Evolutionary conservation across 2,797 vertebrate genomes (phyloP).

Genomic region (Melanotaenia nigrans): DNA sequence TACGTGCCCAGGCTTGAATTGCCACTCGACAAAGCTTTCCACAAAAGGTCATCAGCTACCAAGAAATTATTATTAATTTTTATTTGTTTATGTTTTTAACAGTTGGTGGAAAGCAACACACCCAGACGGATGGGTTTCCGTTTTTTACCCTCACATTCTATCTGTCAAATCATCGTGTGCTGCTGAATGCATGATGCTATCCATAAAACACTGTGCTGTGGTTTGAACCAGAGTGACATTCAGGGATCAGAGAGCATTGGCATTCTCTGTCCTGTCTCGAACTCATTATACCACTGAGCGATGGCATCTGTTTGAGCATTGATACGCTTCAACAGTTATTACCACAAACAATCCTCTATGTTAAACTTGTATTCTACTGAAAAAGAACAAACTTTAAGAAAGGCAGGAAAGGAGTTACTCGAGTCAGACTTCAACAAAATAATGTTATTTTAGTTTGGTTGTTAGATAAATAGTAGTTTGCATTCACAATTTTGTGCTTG

Average conservation of each 20-base stretch:
- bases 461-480: constrained; percentile 36
- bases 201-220: constrained; percentile 73
- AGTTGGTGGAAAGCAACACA: constrained; percentile 78
- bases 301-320: constrained; percentile 71
- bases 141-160: constrained; percentile 39
- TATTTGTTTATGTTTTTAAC: constrained; percentile 60
- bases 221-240: constrained; percentile 78
- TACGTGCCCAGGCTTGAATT: constrained; percentile 80
- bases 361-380: constrained; percentile 51
- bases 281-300: constrained; percentile 73
- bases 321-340: constrained; percentile 68
- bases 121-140: constrained; percentile 63
- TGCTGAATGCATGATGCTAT: constrained; percentile 74
- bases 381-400: constrained; percentile 31
- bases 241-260: constrained; percentile 82
- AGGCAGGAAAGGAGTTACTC: constrained; percentile 1
- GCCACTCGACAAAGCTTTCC: constrained; percentile 81
- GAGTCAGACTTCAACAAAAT: constrained; percentile 12
- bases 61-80: constrained; percentile 74
- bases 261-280: constrained; percentile 71
- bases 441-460: constrained; percentile 15
- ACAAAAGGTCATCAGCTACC: constrained; percentile 84
- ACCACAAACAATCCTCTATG: constrained; percentile 59
- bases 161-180: constrained; percentile 72
- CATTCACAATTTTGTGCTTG: constrained; percentile 29